Base-by-base conservation (phyloP, 1,140 invertebrate genomes). In the Drosophila kikkawai region DNA sequence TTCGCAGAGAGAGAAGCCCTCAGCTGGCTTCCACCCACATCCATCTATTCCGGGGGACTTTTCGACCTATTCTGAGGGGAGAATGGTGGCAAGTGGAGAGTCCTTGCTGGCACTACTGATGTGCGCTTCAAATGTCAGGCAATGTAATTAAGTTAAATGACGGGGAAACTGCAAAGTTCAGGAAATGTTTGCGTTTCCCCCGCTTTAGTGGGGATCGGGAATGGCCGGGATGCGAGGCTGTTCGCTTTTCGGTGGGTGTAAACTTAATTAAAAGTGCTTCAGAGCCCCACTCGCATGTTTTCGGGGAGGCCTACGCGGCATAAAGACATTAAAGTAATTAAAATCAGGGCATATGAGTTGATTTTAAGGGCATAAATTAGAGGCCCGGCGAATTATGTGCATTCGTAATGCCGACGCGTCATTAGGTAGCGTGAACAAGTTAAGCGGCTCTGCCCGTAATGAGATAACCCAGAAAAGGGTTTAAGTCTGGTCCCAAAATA, bases 121-220 rank as follows among this genome's bases (percentile, higher is more conserved):
- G 68, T 77, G 67, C 76, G 73, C 84, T 68, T 83, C 77, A 80
- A 78, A 83, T 83, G 71, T 75, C 77, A 69, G 83, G 80, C 84
- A 78, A 78, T 83, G 83, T 87, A 87, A 87, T 87, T 88, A 87
- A 87, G 83, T 87, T 87, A 88, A 87, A 87, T 87, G 83, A 88
- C 68, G 80, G 76, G 84, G 73, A 87, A 87, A 88, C 84, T 87
- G 84, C 80, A 88, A 87, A 87, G 84, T 87, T 87, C 77, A 63
- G 80, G 53, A 69, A 75, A 70, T 88, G 80, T 87, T 65, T 86
- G 66, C 58, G 58, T 77, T 76, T 67, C 66, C 55, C 48, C 22
- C 13, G 8, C 9, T 11, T 6, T 19, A n/a, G 36, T 1, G 15
- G 39, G 58, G 37, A 12, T 29, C 11, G 56, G 57, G 50, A 42